Base-by-base conservation (phyloP, 1,140 invertebrate genomes). In the Heliconius hermathena region DNA sequence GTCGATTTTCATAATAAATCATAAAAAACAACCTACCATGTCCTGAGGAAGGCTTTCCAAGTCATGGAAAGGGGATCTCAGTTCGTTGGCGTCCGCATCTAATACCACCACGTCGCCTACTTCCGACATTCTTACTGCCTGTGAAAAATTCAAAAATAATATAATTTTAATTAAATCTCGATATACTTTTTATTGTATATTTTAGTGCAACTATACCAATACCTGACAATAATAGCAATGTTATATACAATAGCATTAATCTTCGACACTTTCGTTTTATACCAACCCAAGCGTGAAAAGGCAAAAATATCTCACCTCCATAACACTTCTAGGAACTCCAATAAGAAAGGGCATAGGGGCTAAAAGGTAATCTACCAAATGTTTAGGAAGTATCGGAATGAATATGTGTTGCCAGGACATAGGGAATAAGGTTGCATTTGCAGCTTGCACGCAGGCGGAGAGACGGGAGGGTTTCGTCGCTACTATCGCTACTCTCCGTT, bases 381-480 rank as follows among this genome's bases (percentile, higher is more conserved):
- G 96, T 85, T 96, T 95, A 22, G 99, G 98, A 81, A 99, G 91
- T 82, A 99, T 97, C 41, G 99, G 98, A 92, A 99, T 99, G 90
- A 98, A 99, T 88, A 99, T 98, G 88, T 99, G 98, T 92, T 99
- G 99, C 99, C 99, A 99, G 83, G 97, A 97, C 98, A 99, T 99
- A 6, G 99, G 99, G 95, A 99, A 99, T 41, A 99, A 96, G 46
- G 99, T 96, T 78, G 98, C 96, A 90, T 99, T 99, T 9, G 98
- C 98, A 8, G 98, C 98, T 93, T 99, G 98, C 22, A 99, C 97
- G 89, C 98, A 99, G 2, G 98, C 98, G 81, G 98, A 98, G 66
- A 99, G 94, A 78, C 98, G 95, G 84, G 97, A 98, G 77, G 99
- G 95, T 90, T 97, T 97, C 81, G 97, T 97, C 0, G 98, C 99